Base-by-base conservation (phyloP, 2,113 vertebrate species). In the Gallinago paraguaiae region DNA sequence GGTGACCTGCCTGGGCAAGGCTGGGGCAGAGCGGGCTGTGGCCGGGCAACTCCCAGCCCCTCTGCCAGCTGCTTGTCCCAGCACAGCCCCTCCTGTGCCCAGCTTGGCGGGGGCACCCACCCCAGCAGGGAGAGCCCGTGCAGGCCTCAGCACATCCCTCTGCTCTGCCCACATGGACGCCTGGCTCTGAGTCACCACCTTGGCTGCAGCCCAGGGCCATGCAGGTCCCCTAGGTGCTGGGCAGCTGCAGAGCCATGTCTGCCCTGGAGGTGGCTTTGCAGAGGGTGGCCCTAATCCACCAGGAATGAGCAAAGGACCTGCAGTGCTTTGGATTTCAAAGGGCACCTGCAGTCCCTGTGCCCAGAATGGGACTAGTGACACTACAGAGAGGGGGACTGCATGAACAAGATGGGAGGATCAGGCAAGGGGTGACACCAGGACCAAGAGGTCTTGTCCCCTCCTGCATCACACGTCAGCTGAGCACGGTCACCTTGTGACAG, bases 241-340 rank as follows among this genome's bases (percentile, higher is more conserved):
- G 35, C 39, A 43, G 33, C 33, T 80, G 7, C 1, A 0, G 27
- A 28, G 76, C 57, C 8, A 10, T 1, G 2, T 17, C 28, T 51
- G 31, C 56, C 24, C 63, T 2, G 6, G 27, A 28, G 43, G 7
- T 17, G 19, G 54, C 25, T 56, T 78, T 50, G 7, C 4, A 14
- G 41, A 28, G 16, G n/a, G 16, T 0, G 9, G 12, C 35, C 41
- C 25, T 37, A 30, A 82, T 19, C 16, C 30, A 41, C 17, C 24
- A 19, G 33, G 33, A 51, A 59, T 13, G 56, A 20, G 5, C 63
- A 35, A 64, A 53, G 31, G 1, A 31, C 16, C 61, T 54, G 39
- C 50, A 4, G 8, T 3, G 22, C 33, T 0, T 0, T 4, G 24
- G 14, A 39, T 13, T 27, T 37, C 0, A 2, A 27, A 18, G 15